Conservation (phyloP, 2,113 vertebrate species). For the Dasypus novemcinctus region DNA sequence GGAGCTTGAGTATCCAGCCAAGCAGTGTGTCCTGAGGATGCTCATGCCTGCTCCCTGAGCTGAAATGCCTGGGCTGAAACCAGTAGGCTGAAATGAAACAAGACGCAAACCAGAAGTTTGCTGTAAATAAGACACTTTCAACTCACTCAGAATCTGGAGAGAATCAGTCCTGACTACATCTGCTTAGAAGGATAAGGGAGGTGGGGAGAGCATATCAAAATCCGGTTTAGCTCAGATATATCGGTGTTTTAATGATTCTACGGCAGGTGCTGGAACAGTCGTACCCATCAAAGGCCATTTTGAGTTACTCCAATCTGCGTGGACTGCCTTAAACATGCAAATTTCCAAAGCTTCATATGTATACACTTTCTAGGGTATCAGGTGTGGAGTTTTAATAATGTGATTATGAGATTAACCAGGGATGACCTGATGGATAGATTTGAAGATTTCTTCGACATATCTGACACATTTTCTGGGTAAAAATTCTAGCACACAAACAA, state of each 20-base stretch:
- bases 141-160: neutral
- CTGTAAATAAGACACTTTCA: rapidly evolving
- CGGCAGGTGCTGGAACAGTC: neutral
- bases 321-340: neutral
- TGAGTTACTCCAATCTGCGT: rapidly evolving
- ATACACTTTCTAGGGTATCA: neutral
- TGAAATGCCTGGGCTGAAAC: neutral
- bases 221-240: neutral
- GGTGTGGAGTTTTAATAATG: neutral
- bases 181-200: neutral
- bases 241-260: neutral
- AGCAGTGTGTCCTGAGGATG: neutral
- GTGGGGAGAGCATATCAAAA: neutral
- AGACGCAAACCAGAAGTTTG: neutral
- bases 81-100: rapidly evolving
- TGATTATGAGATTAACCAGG: no score
- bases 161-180: rapidly evolving
- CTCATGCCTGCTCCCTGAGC: neutral
- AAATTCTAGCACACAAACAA: rapidly evolving
- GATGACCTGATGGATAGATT: no score
- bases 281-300: rapidly evolving
- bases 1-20: neutral
- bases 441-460: neutral
- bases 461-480: neutral
- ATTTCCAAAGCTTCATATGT: neutral